A percentile compares a stretch with the other conserved stretches of the same genome.
Conservation (phyloP, 2,113 vertebrate genomes). For the Podocnemis expansa region DNA sequence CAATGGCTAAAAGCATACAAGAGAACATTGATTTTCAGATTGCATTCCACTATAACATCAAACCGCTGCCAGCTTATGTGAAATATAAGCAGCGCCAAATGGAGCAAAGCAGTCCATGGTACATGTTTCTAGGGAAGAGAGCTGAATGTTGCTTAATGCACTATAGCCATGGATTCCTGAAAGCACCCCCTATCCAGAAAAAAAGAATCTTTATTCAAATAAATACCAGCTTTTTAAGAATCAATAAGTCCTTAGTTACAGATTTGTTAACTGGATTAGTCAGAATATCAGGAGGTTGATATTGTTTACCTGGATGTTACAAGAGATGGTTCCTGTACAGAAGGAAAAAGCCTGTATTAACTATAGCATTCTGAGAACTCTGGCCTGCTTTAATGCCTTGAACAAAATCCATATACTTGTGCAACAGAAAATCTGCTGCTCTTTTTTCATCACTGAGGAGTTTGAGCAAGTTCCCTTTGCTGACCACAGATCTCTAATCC, state of each 20-base stretch:
- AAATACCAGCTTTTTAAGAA: not conserved
- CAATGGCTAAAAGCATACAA: slow-evolving; percentile 51
- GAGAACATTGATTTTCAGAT: slow-evolving; percentile 69
- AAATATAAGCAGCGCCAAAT: slow-evolving; percentile 51
- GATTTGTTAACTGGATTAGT: not conserved
- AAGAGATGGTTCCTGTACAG: not conserved
- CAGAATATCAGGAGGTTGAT: slow-evolving; percentile 23
- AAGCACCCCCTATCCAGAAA: slow-evolving; percentile 6
- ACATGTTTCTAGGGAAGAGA: not conserved
- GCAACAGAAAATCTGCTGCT: not conserved
- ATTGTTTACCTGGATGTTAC: accelerated
- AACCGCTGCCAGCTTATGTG: slow-evolving; percentile 53
- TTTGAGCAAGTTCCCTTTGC: not conserved
- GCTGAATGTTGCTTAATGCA: slow-evolving; percentile 1
- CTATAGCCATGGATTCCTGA: not conserved
- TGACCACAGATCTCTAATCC: not conserved
- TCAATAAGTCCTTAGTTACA: slow-evolving; percentile 18
- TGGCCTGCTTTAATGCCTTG: not conserved
- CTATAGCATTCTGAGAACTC: not conserved
- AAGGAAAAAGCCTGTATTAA: not conserved
- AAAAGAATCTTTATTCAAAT: slow-evolving; percentile 1
- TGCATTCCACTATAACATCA: slow-evolving; percentile 59
- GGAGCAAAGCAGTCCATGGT: slow-evolving; percentile 23
- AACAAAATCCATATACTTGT: not conserved
- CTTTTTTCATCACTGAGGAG: not conserved